Evolutionary conservation across 2,113 vertebrate genomes (phyloP).

Genomic region (Poecile atricapillus): DNA sequence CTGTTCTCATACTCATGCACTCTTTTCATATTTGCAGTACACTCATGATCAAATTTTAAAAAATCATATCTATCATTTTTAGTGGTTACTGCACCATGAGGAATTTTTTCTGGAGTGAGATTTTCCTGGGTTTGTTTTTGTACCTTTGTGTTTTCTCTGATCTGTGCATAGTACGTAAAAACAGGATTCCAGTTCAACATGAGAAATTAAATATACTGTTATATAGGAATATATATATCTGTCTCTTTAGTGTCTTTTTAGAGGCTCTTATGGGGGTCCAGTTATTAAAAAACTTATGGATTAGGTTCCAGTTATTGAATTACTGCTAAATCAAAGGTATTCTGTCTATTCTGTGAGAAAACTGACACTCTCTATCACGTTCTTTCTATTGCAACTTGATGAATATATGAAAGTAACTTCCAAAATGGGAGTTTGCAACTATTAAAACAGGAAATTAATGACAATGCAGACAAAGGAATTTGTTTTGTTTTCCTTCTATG

Average conservation of each 20-base stretch:
- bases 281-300: neutral
- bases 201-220: neutral
- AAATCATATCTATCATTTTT: neutral
- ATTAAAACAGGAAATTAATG: neutral
- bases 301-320: constrained; percentile 33
- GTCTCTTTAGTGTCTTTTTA: constrained; percentile 23
- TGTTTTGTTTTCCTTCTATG: neutral
- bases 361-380: neutral
- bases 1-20: neutral
- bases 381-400: neutral
- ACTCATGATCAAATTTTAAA: neutral
- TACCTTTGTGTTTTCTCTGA: neutral
- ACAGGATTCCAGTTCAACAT: neutral
- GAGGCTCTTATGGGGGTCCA: neutral
- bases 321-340: neutral
- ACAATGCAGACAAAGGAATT: neutral
- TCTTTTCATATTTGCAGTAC: neutral
- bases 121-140: neutral
- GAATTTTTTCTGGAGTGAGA: neutral
- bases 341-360: neutral
- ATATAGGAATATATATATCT: neutral
- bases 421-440: neutral
- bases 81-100: neutral
- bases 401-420: neutral
- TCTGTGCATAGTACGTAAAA: neutral